These are phyloP conservation scores for Myodes glareolus DNA, from an alignment of 2,113 vertebrate genomes.

Conservation along the genomic window DNA sequence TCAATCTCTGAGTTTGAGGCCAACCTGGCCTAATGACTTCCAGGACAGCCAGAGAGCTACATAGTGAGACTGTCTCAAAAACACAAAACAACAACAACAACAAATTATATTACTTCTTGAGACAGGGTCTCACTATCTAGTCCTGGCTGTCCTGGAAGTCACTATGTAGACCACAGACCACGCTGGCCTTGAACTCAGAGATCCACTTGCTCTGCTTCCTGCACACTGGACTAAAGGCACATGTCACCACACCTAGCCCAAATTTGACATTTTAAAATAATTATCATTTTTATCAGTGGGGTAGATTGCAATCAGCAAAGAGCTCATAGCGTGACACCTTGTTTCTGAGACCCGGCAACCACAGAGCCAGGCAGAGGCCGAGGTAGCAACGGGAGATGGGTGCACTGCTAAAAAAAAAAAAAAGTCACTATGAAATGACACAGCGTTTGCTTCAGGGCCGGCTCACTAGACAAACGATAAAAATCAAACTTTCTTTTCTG, in stretches of 20 bases:
- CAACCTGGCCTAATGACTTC: neutral
- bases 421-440: neutral
- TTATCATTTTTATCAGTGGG: neutral
- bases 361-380: neutral
- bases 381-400: neutral
- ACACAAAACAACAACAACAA: neutral
- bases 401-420: neutral
- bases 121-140: neutral
- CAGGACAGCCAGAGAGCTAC: neutral
- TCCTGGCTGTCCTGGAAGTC: neutral
- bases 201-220: neutral
- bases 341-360: neutral
- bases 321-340: neutral
- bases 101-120: neutral
- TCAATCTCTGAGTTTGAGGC: neutral
- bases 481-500: constrained; percentile 26
- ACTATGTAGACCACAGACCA: neutral
- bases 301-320: neutral
- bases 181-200: neutral
- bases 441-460: neutral
- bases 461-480: neutral
- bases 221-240: neutral
- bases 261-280: neutral
- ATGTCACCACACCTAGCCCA: neutral
- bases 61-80: neutral